These are phyloP conservation scores for Alviniconcha strummeri DNA, from an alignment of 2,888 invertebrate genomes.

Conservation along the genomic window DNA sequence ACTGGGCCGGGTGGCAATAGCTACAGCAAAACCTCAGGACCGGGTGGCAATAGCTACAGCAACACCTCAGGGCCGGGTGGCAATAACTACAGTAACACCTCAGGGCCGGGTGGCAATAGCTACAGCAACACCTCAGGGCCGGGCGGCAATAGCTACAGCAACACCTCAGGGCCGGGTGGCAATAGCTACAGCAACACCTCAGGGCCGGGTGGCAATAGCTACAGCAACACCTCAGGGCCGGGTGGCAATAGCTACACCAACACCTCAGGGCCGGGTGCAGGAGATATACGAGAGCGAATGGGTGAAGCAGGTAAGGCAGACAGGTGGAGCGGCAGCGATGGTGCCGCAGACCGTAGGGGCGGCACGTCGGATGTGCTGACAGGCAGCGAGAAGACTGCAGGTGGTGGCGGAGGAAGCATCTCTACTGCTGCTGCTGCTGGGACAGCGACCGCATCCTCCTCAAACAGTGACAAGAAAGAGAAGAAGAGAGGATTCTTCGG, in stretches of 20 bases:
- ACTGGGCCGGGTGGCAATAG: not conserved
- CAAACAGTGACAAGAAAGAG: conserved; percentile 4
- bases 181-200: not conserved
- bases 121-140: not conserved
- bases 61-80: not conserved
- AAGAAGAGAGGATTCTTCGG: conserved; percentile 17
- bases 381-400: not conserved
- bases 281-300: too few relatives aligned
- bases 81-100: not conserved
- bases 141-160: not conserved
- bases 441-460: not conserved
- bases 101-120: not conserved
- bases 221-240: not conserved
- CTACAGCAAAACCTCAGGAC: too few relatives aligned
- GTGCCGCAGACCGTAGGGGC: not conserved
- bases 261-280: not conserved
- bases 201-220: not conserved
- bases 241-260: not conserved
- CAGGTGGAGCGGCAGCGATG: too few relatives aligned
- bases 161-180: not conserved
- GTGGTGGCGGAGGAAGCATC: not conserved
- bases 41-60: not conserved
- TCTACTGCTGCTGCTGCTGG: not conserved
- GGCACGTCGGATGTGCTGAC: not conserved
- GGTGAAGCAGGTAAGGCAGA: too few relatives aligned